These are phyloP conservation scores for Hybos culiciformis DNA, from an alignment of 2,888 invertebrate species.

Conservation along the genomic window DNA sequence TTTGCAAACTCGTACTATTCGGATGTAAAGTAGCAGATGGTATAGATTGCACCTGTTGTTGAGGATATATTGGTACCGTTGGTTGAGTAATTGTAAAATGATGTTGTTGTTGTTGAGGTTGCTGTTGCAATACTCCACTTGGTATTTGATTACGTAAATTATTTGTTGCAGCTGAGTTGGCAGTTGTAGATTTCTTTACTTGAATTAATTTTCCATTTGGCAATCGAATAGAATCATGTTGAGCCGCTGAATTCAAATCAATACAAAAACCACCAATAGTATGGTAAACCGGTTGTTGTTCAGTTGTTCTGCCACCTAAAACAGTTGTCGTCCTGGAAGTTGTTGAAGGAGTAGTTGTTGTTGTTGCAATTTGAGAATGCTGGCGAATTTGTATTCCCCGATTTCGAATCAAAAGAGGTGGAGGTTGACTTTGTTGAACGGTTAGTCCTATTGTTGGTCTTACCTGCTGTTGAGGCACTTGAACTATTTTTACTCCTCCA, in stretches of 20 bases:
- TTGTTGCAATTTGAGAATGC: slow-evolving; percentile 21
- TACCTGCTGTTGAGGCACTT: neutral
- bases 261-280: slow-evolving; percentile 35
- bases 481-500: neutral
- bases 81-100: slow-evolving; percentile 12
- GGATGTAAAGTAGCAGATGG: slow-evolving; percentile 13
- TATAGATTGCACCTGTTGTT: slow-evolving; percentile 5
- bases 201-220: slow-evolving; percentile 36
- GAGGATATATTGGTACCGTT: slow-evolving; percentile 10
- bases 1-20: slow-evolving; percentile 14
- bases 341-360: slow-evolving; percentile 19
- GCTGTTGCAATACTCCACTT: slow-evolving; percentile 7
- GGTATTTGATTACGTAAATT: slow-evolving; percentile 9
- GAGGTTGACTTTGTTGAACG: slow-evolving; percentile 21
- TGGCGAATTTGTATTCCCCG: slow-evolving; percentile 25
- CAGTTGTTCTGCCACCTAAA: slow-evolving; percentile 10
- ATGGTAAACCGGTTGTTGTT: slow-evolving; percentile 30
- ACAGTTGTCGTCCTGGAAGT: slow-evolving; percentile 7
- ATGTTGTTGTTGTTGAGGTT: slow-evolving; percentile 8
- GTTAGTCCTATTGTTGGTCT: slow-evolving; percentile 1
- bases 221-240: slow-evolving; percentile 33
- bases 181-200: slow-evolving; percentile 22
- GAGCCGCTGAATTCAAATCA: slow-evolving; percentile 35
- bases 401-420: slow-evolving; percentile 28
- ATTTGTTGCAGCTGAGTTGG: slow-evolving; percentile 9